Evolutionary conservation across 1,140 invertebrate genomes (phyloP).

Genomic region (Drosophila lacertosa): DNA sequence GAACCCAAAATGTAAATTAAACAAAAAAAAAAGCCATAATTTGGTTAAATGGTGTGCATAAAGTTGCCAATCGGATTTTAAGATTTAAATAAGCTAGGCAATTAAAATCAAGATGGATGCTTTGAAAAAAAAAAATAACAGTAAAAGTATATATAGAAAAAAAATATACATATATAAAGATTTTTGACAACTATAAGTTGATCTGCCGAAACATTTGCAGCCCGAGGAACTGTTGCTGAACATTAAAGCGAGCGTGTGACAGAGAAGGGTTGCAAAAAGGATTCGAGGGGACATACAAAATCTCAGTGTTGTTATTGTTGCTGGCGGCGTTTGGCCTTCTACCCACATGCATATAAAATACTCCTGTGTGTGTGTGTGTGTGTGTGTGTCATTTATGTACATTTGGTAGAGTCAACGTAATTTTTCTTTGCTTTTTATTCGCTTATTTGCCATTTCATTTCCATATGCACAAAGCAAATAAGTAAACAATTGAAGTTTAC

Average conservation of each 20-base stretch:
- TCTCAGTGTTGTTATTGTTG: slow-evolving; percentile 19
- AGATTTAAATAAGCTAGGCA: slow-evolving; percentile 20
- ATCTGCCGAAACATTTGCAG: background rate
- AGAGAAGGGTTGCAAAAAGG: slow-evolving; percentile 7
- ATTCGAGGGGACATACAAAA: slow-evolving; percentile 4
- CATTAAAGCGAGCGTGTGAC: slow-evolving; percentile 1
- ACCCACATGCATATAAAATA: background rate
- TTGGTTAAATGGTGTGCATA: slow-evolving; percentile 28
- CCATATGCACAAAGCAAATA: slow-evolving; percentile 79
- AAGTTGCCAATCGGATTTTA: slow-evolving; percentile 18
- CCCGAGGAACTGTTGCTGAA: slow-evolving; percentile 16
- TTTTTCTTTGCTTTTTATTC: slow-evolving; percentile 65
- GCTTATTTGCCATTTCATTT: slow-evolving; percentile 79
- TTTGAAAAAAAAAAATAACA: too few relatives aligned
- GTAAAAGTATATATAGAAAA: background rate
- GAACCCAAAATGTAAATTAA: slow-evolving; percentile 19
- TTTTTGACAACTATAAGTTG: too few relatives aligned
- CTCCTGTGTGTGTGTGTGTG: slow-evolving; percentile 5
- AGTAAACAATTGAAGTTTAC: slow-evolving; percentile 67
- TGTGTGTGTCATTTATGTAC: slow-evolving; percentile 44
- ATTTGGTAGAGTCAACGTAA: slow-evolving; percentile 70
- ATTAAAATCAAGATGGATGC: slow-evolving; percentile 32
- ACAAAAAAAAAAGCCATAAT: slow-evolving; percentile 28
- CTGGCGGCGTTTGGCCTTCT: slow-evolving; percentile 8
- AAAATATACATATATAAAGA: too few relatives aligned